Conservation (phyloP, 2,797 vertebrate genomes). For the Melanotaenia parkinsoni region DNA sequence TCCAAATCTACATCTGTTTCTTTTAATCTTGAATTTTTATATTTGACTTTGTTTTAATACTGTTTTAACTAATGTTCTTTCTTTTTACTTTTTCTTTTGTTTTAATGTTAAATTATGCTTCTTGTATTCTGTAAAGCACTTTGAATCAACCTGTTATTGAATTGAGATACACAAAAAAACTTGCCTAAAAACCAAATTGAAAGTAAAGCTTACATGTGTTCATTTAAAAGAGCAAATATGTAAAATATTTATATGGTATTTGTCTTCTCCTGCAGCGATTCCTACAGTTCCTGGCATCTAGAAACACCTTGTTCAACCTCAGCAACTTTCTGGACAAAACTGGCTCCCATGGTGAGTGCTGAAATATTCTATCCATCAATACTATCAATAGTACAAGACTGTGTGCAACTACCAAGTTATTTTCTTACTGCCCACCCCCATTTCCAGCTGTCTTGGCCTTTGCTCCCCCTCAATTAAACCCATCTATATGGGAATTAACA, state of each 20-base stretch:
- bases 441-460: not conserved
- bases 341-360: constrained; percentile 93
- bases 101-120: too few relatives aligned
- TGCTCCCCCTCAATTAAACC: constrained; percentile 33
- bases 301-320: constrained; percentile 98
- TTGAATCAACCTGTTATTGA: too few relatives aligned
- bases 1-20: too few relatives aligned
- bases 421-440: not conserved
- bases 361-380: not conserved
- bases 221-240: too few relatives aligned
- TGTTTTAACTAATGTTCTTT: too few relatives aligned
- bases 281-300: constrained; percentile 96
- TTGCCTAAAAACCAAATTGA: not conserved
- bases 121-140: too few relatives aligned
- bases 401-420: too few relatives aligned
- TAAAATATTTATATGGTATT: constrained; percentile 1
- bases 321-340: constrained; percentile 99
- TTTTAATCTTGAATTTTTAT: too few relatives aligned
- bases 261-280: constrained; percentile 88
- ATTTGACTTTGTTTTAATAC: too few relatives aligned
- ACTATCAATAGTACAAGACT: too few relatives aligned
- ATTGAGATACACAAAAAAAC: not conserved
- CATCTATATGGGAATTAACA: constrained; percentile 41
- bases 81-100: too few relatives aligned
- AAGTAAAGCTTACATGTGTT: too few relatives aligned